phyloP scores from a whole-genome alignment of 2,797 vertebrate genomes.

The Notamacropus eugenii region DNA sequence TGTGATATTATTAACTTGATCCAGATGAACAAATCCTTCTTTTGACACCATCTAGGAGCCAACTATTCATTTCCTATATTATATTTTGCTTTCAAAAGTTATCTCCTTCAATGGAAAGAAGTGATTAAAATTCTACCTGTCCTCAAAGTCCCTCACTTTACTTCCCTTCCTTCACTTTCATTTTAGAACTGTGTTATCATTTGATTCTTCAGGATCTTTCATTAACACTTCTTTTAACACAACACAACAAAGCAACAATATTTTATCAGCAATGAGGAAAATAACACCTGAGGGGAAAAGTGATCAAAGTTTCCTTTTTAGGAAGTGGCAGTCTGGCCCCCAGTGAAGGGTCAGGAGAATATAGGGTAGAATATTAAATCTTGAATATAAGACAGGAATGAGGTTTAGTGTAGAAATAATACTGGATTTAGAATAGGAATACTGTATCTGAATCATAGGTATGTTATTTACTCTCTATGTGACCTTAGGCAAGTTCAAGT shows the following conservation, averaged over 20 bases:
- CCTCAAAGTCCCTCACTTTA: not conserved
- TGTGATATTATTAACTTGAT: not conserved
- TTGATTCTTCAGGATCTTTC: not conserved
- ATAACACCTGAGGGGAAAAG: not conserved
- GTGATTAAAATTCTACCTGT: not conserved
- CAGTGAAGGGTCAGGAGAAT: too few relatives aligned
- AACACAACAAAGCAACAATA: not conserved
- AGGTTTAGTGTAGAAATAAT: not conserved
- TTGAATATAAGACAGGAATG: not conserved
- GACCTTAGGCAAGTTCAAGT: not conserved
- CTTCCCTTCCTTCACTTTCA: not conserved
- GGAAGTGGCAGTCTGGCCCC: not conserved
- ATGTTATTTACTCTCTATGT: not conserved
- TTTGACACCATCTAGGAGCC: not conserved
- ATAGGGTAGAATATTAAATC: not conserved
- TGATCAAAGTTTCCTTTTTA: not conserved
- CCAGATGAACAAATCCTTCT: not conserved
- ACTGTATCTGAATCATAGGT: not conserved
- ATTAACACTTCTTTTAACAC: not conserved
- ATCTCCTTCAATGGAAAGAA: not conserved
- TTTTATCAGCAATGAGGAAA: not conserved
- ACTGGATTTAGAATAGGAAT: not conserved
- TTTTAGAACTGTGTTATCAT: not conserved
- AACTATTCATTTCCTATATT: not conserved
- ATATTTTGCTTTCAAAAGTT: not conserved